Conservation (phyloP, 2,888 invertebrate species). For the Nasonovia ribisnigri region DNA sequence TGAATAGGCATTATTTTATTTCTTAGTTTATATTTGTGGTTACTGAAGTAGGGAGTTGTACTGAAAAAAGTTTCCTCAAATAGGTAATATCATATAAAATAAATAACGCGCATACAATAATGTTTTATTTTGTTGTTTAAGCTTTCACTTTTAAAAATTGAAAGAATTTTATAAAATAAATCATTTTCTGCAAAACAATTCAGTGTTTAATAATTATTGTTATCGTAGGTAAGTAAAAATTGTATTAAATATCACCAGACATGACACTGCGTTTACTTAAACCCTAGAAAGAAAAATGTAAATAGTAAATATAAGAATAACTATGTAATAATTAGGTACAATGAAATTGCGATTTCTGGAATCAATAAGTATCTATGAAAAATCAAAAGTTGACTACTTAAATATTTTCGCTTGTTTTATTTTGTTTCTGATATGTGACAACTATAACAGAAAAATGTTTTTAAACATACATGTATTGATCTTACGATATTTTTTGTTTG, state of each 20-base stretch:
- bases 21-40: background rate
- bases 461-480: background rate
- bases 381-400: background rate
- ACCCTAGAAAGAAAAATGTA: background rate
- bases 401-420: background rate
- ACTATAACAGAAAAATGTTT: background rate
- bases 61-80: background rate
- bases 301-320: background rate
- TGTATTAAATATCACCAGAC: background rate
- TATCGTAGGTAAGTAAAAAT: background rate
- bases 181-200: background rate
- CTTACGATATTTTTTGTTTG: background rate
- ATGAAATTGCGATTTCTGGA: background rate
- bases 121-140: background rate
- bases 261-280: background rate
- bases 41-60: background rate
- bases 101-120: background rate
- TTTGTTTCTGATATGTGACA: background rate
- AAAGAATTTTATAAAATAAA: background rate
- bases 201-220: background rate
- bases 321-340: background rate
- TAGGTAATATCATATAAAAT: background rate
- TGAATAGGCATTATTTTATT: background rate
- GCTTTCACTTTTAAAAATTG: background rate
- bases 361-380: background rate